Conservation (phyloP, 2,113 vertebrate genomes). For the Anthoscopus minutus region DNA sequence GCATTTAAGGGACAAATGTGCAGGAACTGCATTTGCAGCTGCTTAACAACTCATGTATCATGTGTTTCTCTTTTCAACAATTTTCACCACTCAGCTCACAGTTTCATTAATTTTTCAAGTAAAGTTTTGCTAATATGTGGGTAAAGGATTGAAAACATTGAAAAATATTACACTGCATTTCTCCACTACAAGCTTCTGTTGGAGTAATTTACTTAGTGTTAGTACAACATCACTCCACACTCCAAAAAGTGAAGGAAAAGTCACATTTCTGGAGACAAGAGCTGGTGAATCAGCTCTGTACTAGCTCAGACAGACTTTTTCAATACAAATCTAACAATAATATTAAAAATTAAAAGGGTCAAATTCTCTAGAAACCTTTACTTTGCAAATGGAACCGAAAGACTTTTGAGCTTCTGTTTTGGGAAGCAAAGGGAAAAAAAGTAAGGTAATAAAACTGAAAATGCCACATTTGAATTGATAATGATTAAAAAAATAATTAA, state of each 20-base stretch:
- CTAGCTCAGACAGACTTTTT: neutral
- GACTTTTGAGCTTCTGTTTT: neutral
- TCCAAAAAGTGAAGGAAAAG: neutral
- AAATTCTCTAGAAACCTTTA: neutral
- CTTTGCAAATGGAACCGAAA: neutral
- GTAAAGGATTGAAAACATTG: neutral
- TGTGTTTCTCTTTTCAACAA: neutral
- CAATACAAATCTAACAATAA: neutral
- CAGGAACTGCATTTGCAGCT: neutral
- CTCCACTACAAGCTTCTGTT: neutral
- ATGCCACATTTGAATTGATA: neutral
- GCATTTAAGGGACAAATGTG: neutral
- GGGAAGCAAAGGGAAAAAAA: neutral
- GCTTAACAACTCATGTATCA: neutral
- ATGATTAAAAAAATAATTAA: neutral
- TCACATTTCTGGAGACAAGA: neutral
- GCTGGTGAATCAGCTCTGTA: neutral
- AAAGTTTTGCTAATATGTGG: constrained; percentile 18
- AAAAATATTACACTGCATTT: neutral
- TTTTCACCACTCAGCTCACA: neutral
- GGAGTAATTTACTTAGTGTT: neutral
- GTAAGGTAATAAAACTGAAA: neutral
- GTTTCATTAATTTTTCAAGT: constrained; percentile 40
- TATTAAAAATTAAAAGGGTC: neutral
- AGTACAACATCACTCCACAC: neutral